Evolutionary conservation across 2,888 invertebrate species (phyloP).

Genomic region (Antheraea assamensis): DNA sequence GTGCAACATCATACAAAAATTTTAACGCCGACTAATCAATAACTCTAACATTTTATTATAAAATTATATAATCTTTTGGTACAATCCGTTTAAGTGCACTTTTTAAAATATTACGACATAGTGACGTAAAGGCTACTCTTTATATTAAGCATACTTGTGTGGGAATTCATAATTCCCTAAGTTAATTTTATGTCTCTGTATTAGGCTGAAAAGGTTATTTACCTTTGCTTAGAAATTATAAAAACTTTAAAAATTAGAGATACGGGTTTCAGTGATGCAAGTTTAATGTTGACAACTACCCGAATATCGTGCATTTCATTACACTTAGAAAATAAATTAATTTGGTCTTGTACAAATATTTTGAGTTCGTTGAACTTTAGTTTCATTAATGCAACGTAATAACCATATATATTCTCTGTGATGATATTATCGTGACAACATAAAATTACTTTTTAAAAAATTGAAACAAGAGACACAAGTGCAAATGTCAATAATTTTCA

Average conservation of each 20-base stretch:
- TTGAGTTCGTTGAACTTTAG: not conserved
- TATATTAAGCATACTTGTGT: slow-evolving; percentile 37
- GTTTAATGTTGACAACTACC: not conserved
- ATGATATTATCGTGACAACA: not conserved
- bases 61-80: slow-evolving; percentile 82
- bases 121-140: slow-evolving; percentile 65
- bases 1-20: slow-evolving; percentile 74
- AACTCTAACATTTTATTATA: slow-evolving; percentile 78
- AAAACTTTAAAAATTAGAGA: slow-evolving; percentile 1
- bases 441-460: too few relatives aligned
- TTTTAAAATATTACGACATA: slow-evolving; percentile 68
- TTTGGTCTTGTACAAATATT: not conserved
- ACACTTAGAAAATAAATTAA: not conserved
- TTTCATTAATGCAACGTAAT: not conserved
- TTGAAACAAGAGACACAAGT: not conserved
- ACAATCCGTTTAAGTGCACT: slow-evolving; percentile 80
- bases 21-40: slow-evolving; percentile 66
- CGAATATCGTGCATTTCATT: not conserved
- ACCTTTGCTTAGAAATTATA: slow-evolving; percentile 15
- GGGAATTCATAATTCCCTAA: slow-evolving; percentile 72
- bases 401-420: not conserved
- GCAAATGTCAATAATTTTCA: not conserved
- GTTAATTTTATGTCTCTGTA: slow-evolving; percentile 22
- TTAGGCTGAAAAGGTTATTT: slow-evolving; percentile 1
- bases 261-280: not conserved